These are phyloP conservation scores for Agraylea sexmaculata DNA, from an alignment of 1,140 invertebrate genomes.

Conservation along the genomic window DNA sequence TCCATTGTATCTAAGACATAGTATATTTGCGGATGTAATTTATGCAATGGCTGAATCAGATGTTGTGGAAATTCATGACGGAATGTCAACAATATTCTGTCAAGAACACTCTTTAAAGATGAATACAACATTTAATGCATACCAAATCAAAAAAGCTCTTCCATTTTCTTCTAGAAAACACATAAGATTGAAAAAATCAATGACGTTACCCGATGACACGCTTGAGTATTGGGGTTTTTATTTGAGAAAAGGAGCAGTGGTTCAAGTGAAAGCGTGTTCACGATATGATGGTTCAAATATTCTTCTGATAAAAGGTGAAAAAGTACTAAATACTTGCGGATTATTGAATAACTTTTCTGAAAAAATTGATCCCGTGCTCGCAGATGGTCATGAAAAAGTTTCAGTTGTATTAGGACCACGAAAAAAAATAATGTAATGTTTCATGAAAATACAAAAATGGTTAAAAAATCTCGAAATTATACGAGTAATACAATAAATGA, in stretches of 20 bases:
- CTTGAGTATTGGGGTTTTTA: conserved; percentile 85
- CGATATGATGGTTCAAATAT: conserved; percentile 64
- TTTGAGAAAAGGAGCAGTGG: conserved; percentile 60
- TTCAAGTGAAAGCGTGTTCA: conserved; percentile 67
- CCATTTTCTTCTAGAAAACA: conserved; percentile 59
- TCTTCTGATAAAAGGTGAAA: conserved; percentile 65
- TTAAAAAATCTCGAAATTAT: conserved; percentile 12
- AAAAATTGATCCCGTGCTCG: conserved; percentile 42
- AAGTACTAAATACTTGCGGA: conserved; percentile 61
- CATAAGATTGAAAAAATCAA: conserved; percentile 65
- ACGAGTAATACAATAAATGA: conserved; percentile 21
- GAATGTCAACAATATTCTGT: conserved; percentile 68
- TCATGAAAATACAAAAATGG: conserved; percentile 19
- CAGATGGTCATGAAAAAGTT: conserved; percentile 51
- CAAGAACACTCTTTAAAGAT: conserved; percentile 63
- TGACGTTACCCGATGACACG: conserved; percentile 71
- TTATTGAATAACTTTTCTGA: conserved; percentile 56
- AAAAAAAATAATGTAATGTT: conserved; percentile 26
- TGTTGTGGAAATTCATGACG: conserved; percentile 63
- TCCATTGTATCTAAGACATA: conserved; percentile 63
- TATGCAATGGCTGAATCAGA: conserved; percentile 71
- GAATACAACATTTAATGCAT: conserved; percentile 70
- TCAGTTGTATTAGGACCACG: conserved; percentile 55
- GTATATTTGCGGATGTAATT: conserved; percentile 56
- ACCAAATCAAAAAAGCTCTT: conserved; percentile 59